Evolutionary conservation across 2,113 vertebrate genomes (phyloP).

Genomic region (Elephantulus edwardii): DNA sequence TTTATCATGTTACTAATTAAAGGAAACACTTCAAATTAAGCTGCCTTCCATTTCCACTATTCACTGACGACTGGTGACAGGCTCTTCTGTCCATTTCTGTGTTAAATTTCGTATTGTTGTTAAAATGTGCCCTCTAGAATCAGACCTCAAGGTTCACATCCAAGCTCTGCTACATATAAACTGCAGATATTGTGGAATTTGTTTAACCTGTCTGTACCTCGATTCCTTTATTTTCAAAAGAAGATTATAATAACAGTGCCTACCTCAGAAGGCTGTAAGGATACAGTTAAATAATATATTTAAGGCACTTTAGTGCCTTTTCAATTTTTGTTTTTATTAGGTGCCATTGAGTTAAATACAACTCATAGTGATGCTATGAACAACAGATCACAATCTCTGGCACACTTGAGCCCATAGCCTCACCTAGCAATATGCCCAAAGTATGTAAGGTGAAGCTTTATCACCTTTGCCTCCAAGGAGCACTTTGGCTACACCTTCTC

Average conservation of each 20-base stretch:
- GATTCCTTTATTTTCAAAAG: conserved; percentile 43
- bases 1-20: conserved; percentile 37
- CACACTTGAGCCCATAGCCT: too few relatives aligned
- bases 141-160: background rate
- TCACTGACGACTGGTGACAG: background rate
- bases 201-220: conserved; percentile 31
- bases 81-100: background rate
- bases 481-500: too few relatives aligned
- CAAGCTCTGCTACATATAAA: conserved; percentile 7
- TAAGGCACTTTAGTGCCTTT: background rate
- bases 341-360: too few relatives aligned
- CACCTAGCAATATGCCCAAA: too few relatives aligned
- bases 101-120: background rate
- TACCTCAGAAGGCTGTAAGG: conserved; percentile 24
- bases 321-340: background rate
- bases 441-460: too few relatives aligned
- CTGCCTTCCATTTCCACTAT: conserved; percentile 15
- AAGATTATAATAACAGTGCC: conserved; percentile 19
- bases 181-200: background rate
- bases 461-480: too few relatives aligned
- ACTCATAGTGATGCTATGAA: too few relatives aligned
- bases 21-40: conserved; percentile 11
- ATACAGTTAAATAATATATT: conserved; percentile 32
- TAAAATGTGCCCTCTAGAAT: background rate
- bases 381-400: too few relatives aligned